These are phyloP conservation scores for Cyphotilapia sp. DNA, from an alignment of 2,113 vertebrate species.

Conservation along the genomic window DNA sequence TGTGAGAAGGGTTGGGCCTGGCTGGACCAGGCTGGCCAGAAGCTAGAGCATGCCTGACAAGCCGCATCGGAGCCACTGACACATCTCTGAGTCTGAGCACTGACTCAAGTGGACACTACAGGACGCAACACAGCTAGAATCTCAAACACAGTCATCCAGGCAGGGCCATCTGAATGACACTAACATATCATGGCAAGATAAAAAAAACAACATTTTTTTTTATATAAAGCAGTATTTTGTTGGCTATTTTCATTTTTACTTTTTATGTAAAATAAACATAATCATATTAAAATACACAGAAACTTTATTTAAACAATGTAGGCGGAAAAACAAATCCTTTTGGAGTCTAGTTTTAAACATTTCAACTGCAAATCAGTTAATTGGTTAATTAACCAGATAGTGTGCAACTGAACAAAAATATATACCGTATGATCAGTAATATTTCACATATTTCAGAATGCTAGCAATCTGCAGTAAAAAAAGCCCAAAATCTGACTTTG, in stretches of 20 bases:
- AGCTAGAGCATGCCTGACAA: conserved; percentile 70
- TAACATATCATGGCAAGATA: neutral
- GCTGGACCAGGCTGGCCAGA: conserved; percentile 43
- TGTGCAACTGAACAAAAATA: neutral
- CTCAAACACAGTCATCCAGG: conserved; percentile 43
- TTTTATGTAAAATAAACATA: neutral
- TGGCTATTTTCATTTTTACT: neutral
- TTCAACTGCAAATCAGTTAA: neutral
- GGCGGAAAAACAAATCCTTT: neutral
- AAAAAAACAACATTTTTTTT: neutral
- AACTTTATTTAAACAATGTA: neutral
- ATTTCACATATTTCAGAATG: neutral
- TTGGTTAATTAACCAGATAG: neutral
- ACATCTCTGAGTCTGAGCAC: conserved; percentile 51
- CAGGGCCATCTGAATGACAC: conserved; percentile 29
- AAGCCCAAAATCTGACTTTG: neutral
- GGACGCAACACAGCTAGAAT: conserved; percentile 39
- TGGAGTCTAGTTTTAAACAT: neutral
- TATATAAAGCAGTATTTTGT: neutral
- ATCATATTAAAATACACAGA: neutral
- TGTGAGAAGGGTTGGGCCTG: conserved; percentile 30
- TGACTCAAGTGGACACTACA: conserved; percentile 60
- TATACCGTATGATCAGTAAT: neutral
- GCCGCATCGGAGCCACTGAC: conserved; percentile 68
- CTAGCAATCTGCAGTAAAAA: neutral